Evolutionary conservation across 2,888 invertebrate species (phyloP).

Genomic region (Acrobasis consociella): DNA sequence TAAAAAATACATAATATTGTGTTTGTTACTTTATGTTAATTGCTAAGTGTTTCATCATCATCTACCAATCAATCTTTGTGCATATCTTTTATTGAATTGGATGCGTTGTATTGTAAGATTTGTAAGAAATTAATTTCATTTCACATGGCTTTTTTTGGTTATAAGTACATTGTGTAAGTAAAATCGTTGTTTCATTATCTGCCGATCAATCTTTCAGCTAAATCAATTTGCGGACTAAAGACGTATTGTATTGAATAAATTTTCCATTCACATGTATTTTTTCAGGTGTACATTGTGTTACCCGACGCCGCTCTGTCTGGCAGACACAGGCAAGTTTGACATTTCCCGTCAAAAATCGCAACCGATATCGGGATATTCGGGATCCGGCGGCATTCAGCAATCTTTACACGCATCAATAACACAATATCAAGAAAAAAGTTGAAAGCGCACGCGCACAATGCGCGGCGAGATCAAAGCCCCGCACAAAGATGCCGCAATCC

Average conservation of each 20-base stretch:
- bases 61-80: not conserved
- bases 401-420: slow-evolving; percentile 58
- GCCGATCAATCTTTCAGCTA: not conserved
- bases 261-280: slow-evolving; percentile 1
- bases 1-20: not conserved
- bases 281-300: slow-evolving; percentile 24
- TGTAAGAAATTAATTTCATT: not conserved
- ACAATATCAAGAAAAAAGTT: slow-evolving; percentile 61
- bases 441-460: slow-evolving; percentile 72
- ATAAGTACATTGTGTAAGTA: not conserved
- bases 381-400: slow-evolving; percentile 51
- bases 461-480: slow-evolving; percentile 68
- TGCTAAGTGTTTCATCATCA: not conserved
- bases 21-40: not conserved
- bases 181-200: not conserved
- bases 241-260: slow-evolving; percentile 2
- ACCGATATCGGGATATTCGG: slow-evolving; percentile 43
- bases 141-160: not conserved
- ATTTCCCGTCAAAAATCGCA: slow-evolving; percentile 26
- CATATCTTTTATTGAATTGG: not conserved
- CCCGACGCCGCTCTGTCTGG: slow-evolving; percentile 39
- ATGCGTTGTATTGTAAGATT: not conserved
- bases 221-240: not conserved
- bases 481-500: slow-evolving; percentile 68
- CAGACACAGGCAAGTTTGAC: slow-evolving; percentile 15